Evolutionary conservation across 1,140 invertebrate genomes (phyloP), one percentile per base, ranked within the genome.

Genomic region (Dinoponera quadriceps): DNA sequence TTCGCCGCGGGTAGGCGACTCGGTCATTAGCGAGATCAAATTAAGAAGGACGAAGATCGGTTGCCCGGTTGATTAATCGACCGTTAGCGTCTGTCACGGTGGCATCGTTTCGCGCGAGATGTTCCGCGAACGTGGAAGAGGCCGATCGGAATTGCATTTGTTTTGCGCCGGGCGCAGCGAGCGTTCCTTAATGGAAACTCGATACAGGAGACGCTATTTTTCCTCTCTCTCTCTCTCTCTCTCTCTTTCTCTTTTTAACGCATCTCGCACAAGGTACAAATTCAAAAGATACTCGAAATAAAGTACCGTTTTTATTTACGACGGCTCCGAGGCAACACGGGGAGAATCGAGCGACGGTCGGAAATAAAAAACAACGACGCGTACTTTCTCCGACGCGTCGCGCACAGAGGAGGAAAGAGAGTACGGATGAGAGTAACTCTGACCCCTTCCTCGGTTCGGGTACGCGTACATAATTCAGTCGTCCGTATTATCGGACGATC

Each of bases 401-500:
- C 59, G 22, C 33, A 33, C 33, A 44, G 73, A 22, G 44, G 20
- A 2, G 33, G 33, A 33, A 7, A 7, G 7, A 7, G 7, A 33
- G 7, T 2, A 33, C 2, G 7, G 33, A 33, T 2, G 33, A 44
- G 38, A 38, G 7, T 68, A 77, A 77, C 20, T 62, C 51, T 68
- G 54, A 62, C 68, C 65, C 62, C 62, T 44, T 77, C 20, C 48
- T 63, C 38, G 38, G 38, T 0, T 44, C 11, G 11, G 38, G 38
- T 44, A n/a, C 14, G 44, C 44, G 27, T 22, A 68, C 29, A 77
- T 68, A 77, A 77, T 77, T 77, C 62, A 77, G 66, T 77, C 74
- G 25, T 66, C 20, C 62, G 29, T 77, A 66, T 38, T 77, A 63
- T 25, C n/a, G 48, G 38, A 9, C 3, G 4, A 51, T 66, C 27